Evolutionary conservation across 2,888 invertebrate genomes (phyloP).

Genomic region (Syrphus vitripennis): DNA sequence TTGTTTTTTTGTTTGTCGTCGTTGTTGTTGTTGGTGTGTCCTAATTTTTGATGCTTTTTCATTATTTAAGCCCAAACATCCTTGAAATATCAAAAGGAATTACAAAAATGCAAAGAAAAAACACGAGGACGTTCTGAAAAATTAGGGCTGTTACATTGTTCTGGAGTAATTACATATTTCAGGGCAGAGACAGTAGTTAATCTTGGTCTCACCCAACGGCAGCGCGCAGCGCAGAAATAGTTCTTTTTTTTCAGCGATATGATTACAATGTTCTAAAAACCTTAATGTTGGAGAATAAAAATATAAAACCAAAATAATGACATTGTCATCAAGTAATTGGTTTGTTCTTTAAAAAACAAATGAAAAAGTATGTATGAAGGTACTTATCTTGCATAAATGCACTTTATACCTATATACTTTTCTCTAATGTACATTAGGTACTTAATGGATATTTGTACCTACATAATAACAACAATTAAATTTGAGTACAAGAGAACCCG

Average conservation of each 20-base stretch:
- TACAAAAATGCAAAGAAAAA: background rate
- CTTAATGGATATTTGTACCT: no score
- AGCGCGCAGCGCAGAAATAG: background rate
- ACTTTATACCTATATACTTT: no score
- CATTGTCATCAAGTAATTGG: background rate
- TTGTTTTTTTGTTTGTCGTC: background rate
- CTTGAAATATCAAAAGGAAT: constrained; percentile 19
- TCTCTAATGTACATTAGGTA: no score
- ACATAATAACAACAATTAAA: no score
- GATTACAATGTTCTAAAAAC: background rate
- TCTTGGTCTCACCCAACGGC: background rate
- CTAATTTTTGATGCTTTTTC: constrained; percentile 49
- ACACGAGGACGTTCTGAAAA: background rate
- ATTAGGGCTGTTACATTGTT: constrained; percentile 18
- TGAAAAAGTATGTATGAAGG: background rate
- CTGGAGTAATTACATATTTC: constrained; percentile 6
- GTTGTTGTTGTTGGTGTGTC: constrained; percentile 47
- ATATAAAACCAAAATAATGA: background rate
- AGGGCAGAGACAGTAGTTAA: background rate
- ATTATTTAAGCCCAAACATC: constrained; percentile 43
- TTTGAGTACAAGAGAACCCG: no score
- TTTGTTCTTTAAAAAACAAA: background rate
- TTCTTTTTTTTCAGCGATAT: background rate
- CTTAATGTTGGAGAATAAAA: background rate
- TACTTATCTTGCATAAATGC: background rate